Conservation (phyloP, 35 echinoderm and acorn worm species). For the Lytechinus pictus region DNA sequence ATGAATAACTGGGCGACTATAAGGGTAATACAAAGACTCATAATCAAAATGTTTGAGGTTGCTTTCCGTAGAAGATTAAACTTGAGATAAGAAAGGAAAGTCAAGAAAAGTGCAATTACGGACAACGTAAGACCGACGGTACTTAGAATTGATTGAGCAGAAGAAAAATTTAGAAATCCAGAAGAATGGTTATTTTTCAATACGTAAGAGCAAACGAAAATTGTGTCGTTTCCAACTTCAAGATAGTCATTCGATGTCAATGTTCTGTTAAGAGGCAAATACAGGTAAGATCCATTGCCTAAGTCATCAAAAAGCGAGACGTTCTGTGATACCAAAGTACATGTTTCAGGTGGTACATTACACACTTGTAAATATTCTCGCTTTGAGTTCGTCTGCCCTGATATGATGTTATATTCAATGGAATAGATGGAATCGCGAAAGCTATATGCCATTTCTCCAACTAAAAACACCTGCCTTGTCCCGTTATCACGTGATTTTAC, state of each 20-base stretch:
- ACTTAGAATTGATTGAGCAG: constrained; percentile 7
- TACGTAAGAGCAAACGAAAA: constrained; percentile 1
- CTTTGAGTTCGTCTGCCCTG: neutral
- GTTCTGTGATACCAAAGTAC: neutral
- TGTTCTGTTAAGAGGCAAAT: neutral
- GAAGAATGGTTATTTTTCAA: neutral
- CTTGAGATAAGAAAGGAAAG: neutral
- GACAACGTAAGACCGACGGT: neutral
- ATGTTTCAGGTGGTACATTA: neutral
- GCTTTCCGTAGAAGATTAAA: neutral
- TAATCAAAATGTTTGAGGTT: neutral
- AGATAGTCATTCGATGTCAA: neutral
- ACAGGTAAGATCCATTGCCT: neutral
- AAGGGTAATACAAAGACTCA: neutral
- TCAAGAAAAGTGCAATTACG: neutral
- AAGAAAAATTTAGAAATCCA: neutral
- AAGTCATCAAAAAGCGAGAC: neutral
- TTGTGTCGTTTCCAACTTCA: neutral
- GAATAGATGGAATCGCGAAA: neutral
- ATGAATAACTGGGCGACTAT: neutral
- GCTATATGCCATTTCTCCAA: neutral
- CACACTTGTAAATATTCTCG: neutral
- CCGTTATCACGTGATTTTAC: neutral
- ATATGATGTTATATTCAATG: neutral
- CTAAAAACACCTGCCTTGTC: neutral